Conservation (phyloP, 92 coral and sea anemone genomes). For the Virgularia gustaviana region DNA sequence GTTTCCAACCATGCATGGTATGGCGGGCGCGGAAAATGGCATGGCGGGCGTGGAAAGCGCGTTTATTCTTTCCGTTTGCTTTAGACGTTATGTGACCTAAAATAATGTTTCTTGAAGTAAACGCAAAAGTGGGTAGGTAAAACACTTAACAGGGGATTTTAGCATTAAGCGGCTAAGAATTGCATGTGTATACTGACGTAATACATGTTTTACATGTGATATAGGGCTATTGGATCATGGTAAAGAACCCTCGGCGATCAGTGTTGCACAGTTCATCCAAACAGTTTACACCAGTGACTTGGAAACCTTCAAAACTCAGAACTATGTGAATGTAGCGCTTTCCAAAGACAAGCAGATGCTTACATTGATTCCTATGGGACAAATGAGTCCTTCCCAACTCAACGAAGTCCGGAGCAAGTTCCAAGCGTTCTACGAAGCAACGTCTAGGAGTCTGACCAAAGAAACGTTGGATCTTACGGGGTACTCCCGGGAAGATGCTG, state of each 20-base stretch:
- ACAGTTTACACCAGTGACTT: background rate
- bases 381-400: background rate
- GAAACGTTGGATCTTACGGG: background rate
- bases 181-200: too few species aligned
- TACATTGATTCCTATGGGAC: background rate
- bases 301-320: background rate
- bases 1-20: too few species aligned
- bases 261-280: constrained; percentile 6
- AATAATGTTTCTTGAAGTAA: too few species aligned
- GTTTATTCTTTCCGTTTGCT: too few species aligned
- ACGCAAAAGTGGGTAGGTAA: too few species aligned
- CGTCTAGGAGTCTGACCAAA: background rate
- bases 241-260: background rate
- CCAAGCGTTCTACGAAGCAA: background rate
- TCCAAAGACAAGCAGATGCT: background rate
- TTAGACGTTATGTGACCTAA: too few species aligned
- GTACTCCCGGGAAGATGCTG: background rate
- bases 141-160: too few species aligned
- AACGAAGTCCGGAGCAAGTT: background rate
- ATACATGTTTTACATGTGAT: too few species aligned
- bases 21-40: too few species aligned
- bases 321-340: background rate
- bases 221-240: too few species aligned
- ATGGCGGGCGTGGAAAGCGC: too few species aligned
- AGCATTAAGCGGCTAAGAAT: too few species aligned